Percentiles rank a stretch among this genome's conserved stretches.
Conservation (phyloP, 2,113 vertebrate species). For the Campylomormyrus tamandua region DNA sequence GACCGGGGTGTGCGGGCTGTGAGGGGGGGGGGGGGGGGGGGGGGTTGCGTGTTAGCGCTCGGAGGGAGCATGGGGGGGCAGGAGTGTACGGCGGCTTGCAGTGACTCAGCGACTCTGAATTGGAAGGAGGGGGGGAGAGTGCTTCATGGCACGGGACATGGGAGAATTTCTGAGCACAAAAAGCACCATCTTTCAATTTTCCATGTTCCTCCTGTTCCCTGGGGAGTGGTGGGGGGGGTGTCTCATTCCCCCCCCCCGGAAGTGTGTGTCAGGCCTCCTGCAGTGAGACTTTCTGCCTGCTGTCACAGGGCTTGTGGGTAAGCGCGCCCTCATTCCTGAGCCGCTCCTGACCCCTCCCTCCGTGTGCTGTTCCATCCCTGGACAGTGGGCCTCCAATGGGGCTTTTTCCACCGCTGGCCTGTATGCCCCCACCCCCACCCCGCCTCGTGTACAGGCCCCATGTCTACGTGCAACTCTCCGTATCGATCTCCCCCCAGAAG, state of each 20-base stretch:
- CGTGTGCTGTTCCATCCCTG: neutral
- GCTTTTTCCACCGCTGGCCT: neutral
- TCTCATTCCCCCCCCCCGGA: neutral
- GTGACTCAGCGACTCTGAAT: too few relatives aligned
- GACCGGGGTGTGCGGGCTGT: too few relatives aligned
- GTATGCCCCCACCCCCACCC: neutral
- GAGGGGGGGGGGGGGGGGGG: too few relatives aligned
- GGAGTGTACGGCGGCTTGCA: too few relatives aligned
- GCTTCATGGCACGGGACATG: too few relatives aligned
- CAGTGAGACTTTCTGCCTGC: neutral
- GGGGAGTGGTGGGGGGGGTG: neutral
- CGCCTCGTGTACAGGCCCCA: too few relatives aligned
- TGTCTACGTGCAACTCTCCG: neutral
- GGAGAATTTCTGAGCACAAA: too few relatives aligned
- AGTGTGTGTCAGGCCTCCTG: neutral
- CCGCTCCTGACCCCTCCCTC: neutral
- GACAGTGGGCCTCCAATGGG: neutral
- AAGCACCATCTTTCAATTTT: too few relatives aligned
- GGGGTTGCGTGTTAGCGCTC: too few relatives aligned
- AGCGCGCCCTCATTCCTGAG: neutral
- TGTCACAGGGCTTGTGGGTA: neutral
- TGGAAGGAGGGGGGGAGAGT: too few relatives aligned
- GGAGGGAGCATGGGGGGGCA: too few relatives aligned
- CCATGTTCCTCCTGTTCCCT: too few relatives aligned
- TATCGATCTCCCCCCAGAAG: neutral